Evolutionary conservation across 2,113 vertebrate species (phyloP), one percentile per base, ranked within the genome.

Genomic region (Ochotona curzoniae): DNA sequence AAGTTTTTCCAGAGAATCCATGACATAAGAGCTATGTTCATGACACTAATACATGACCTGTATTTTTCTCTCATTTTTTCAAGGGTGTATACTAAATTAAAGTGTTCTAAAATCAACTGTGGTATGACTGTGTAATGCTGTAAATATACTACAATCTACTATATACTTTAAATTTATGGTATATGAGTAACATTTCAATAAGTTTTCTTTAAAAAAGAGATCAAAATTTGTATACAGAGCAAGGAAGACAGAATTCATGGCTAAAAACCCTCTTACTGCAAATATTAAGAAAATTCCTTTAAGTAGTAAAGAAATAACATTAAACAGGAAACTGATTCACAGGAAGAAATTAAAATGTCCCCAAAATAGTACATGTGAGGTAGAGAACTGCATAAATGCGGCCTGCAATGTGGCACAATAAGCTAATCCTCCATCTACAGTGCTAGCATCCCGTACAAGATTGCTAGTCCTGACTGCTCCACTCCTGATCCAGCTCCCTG

Each of bases 241-340:
- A 91, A 82, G 10, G 15, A 82, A 81, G 60, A 91, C 67, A 91
- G 54, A 87, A 87, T 54, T 54, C 26, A 82, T n/a, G 15, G 83
- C 70, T 91, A 20, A 91, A 86, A 38, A 82, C 25, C 61, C 28
- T 54, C 47, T 51, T 81, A 74, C 0, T 35, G 49, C 35, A 90
- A 90, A 81, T 63, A 21, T 5, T 69, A 82, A 49, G 23, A 75
- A 82, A 91, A 91, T 28, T 82, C 63, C 70, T 75, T 47, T 8
- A 86, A 35, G 67, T 28, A 32, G 3, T 28, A 79, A 89, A 71
- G 15, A 84, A 78, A 71, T 79, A n/a, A 93, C 51, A 93, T 3
- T 0, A 87, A 28, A 18, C 86, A 75, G 49, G 69, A 61, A 61
- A 82, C 26, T 75, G 80, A 44, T 44, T 44, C 38, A 44, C 38